phyloP scores from a whole-genome alignment of 2,888 invertebrate genomes.

The Pediacus dermestoides region DNA sequence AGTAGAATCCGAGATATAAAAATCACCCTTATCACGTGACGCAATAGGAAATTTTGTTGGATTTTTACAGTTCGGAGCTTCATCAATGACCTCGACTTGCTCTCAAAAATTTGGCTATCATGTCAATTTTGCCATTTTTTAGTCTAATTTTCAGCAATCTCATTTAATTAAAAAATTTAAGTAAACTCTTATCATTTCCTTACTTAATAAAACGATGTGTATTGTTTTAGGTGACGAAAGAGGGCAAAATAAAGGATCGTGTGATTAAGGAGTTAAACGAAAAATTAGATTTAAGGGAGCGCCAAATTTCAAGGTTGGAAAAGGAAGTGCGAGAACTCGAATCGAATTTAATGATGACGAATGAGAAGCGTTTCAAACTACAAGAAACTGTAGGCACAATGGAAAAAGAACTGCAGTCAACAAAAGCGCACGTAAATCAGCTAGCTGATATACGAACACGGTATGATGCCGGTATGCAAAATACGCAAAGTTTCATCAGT shows the following conservation, averaged over 20 bases:
- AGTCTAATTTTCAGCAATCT: no score
- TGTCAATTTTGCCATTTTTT: no score
- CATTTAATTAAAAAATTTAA: no score
- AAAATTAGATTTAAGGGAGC: constrained; percentile 36
- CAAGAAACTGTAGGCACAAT: constrained; percentile 42
- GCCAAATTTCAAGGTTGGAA: constrained; percentile 35
- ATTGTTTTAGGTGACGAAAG: constrained; percentile 25
- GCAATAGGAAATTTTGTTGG: no score
- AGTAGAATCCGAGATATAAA: no score
- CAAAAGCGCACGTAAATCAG: constrained; percentile 41
- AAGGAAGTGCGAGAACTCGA: constrained; percentile 40
- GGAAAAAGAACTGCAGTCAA: constrained; percentile 45
- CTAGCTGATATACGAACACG: constrained; percentile 41
- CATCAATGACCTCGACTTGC: no score
- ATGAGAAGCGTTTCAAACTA: constrained; percentile 44
- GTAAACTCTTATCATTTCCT: no score
- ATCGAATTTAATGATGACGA: constrained; percentile 37
- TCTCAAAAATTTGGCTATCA: no score
- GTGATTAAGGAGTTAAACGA: constrained; percentile 39
- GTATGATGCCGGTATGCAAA: constrained; percentile 35
- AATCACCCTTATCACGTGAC: no score
- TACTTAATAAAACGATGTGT: no score
- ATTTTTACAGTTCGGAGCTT: no score
- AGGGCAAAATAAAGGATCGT: constrained; percentile 32
- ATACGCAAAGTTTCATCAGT: constrained; percentile 12